Evolutionary conservation across 1,140 invertebrate species (phyloP), one percentile per base, ranked within the genome.

Genomic region (Drosophila subobscura): DNA sequence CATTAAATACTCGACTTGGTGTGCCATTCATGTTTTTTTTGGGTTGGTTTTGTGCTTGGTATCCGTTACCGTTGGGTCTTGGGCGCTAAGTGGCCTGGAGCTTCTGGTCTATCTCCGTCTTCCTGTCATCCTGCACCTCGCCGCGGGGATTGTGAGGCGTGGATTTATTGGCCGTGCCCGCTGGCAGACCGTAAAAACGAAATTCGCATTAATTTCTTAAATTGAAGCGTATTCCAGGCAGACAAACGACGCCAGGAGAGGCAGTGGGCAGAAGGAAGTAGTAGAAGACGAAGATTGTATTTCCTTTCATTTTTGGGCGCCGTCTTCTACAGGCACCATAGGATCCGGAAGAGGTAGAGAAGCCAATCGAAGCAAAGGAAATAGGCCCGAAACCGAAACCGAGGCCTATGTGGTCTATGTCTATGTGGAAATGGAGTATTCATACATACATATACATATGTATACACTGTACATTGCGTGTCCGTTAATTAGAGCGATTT

Each of bases 181-280:
- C 42, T 63, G 47, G 46, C 75, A 65, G 46, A 65, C 55, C 56
- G 72, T 75, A 75, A 75, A 42, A 73, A 55, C 51, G 59, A 66
- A 80, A 70, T 72, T 85, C 77, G 47, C 81, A 80, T 85, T 85
- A 74, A 85, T 85, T 85, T 86, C 68, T 80, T 80, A 77, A 85
- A 86, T 86, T 86, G 73, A 81, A 70, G 65, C 58, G 58, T 70
- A 49, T 47, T 23, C 59, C 66, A 56, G 20, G 50, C 65, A 68
- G 65, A 68, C 65, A 67, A 68, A 68, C 65, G 65, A 68, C 65
- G 65, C 65, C 65, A 50, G 67, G 63, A 41, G 22, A 66, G 33
- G 10, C 33, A 37, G 29, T 29, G 29, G 40, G 23, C 14, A 29
- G 25, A 8, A 7, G 27, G 27, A 2, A 10, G 29, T 10, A 10